Conservation (phyloP, 2,797 vertebrate species). For the Allochrocebus solatus region DNA sequence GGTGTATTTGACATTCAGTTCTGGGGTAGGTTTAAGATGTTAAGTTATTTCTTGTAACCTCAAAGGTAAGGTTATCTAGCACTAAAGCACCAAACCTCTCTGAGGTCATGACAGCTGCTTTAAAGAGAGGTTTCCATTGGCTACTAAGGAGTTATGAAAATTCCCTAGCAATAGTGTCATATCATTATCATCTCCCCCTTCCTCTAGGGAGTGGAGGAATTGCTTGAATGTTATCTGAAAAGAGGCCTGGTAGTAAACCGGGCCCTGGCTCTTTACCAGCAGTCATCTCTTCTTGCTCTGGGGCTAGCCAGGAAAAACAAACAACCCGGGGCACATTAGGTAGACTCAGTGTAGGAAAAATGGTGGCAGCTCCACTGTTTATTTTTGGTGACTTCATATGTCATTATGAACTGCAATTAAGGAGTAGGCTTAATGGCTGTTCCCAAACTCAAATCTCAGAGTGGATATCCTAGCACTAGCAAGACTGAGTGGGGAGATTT, state of each 20-base stretch:
- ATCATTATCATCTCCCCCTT: background rate
- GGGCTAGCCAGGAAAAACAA: slow-evolving; percentile 47
- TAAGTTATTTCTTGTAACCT: background rate
- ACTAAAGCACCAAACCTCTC: slow-evolving; percentile 26
- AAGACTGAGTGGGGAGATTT: background rate
- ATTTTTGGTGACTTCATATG: slow-evolving; percentile 10
- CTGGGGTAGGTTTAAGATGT: slow-evolving; percentile 46
- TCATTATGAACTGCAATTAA: slow-evolving; percentile 35
- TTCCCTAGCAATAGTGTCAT: background rate
- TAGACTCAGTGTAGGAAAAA: slow-evolving; percentile 4
- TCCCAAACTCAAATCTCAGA: background rate
- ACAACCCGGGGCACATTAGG: background rate
- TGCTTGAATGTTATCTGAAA: slow-evolving; percentile 9
- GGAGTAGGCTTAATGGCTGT: background rate
- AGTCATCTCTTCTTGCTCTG: slow-evolving; percentile 25
- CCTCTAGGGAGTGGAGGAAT: background rate
- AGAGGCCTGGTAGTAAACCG: background rate
- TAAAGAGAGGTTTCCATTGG: background rate
- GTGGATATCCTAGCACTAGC: slow-evolving; percentile 1
- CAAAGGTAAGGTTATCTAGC: background rate
- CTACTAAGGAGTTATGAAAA: background rate
- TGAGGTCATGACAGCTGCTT: background rate
- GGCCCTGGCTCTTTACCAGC: slow-evolving; percentile 36
- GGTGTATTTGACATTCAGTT: slow-evolving; percentile 48
- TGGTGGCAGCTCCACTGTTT: slow-evolving; percentile 33